These are phyloP conservation scores for Upupa epops DNA, from an alignment of 2,113 vertebrate genomes.

Conservation along the genomic window DNA sequence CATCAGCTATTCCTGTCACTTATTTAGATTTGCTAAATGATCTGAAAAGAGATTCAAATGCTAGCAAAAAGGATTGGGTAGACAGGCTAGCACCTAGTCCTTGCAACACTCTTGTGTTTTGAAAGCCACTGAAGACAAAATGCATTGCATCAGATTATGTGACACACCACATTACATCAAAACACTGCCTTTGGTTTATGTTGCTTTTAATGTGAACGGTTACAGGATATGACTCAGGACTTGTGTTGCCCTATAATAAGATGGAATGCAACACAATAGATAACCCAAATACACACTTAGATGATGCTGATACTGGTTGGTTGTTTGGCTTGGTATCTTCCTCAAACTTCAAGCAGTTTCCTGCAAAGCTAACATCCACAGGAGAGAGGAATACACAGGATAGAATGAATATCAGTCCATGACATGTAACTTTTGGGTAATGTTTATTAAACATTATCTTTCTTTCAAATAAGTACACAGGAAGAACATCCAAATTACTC, in stretches of 20 bases:
- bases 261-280: neutral
- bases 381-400: neutral
- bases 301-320: neutral
- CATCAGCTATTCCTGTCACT: constrained; percentile 8
- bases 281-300: neutral
- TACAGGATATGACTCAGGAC: neutral
- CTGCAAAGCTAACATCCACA: neutral
- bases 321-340: neutral
- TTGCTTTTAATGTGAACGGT: neutral
- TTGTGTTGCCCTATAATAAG: neutral
- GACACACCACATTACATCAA: neutral
- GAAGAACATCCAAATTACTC: constrained; percentile 51
- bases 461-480: constrained; percentile 42
- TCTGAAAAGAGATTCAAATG: constrained; percentile 15
- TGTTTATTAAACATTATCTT: constrained; percentile 38
- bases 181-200: neutral
- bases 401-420: neutral
- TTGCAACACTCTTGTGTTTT: neutral
- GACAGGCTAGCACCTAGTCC: neutral
- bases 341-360: neutral
- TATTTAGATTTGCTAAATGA: constrained; percentile 29
- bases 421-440: neutral
- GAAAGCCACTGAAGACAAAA: neutral
- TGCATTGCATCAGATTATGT: neutral
- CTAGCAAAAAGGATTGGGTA: neutral